Base-by-base conservation (phyloP, 1,140 invertebrate genomes). In the Psix sp. region DNA sequence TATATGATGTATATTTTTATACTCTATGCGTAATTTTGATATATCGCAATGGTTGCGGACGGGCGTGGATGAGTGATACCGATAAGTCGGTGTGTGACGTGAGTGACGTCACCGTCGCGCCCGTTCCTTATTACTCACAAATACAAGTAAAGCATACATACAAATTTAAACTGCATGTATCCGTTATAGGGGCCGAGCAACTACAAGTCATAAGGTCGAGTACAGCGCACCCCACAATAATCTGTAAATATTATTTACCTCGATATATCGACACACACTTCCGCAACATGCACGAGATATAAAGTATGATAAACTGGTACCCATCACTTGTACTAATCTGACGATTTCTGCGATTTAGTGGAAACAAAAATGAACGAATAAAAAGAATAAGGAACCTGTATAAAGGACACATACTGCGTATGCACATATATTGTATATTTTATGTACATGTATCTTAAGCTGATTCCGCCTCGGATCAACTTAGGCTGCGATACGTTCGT, bases 371-470 rank as follows among this genome's bases (percentile, higher is more conserved):
- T 11, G 26, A 10, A 7, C 7, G 26, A 29, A 3, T 52, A 52
- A 42, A 63, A 43, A 63, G 21, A 46, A 66, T 40, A 40, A 36
- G n/a, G 26, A 10, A 7, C 7, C 7, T 10, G 2, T 52, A 52
- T 51, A 63, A 43, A 63, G 21, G 38, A 66, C 33, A 40, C 26
- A 46, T 48, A 16, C 10, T 46, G 16, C 26, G 62, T 29, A 56
- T 56, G 35, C 57, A 62, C 43, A 42, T 71, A 71, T 71, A 62
- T 71, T 72, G 68, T 65, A 72, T 72, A 72, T 63, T 72, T 72
- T 59, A 72, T 72, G 68, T 72, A 72, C 68, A 72, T 72, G 68
- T 56, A 59, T 26, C n/a, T 65, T 65, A 59, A 59, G 52, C 26
- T 62, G 9, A 24, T 5, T 5, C 4, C 9, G 21, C 4, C 4